Conservation (phyloP, 2,113 vertebrate genomes). For the Columba janthina region DNA sequence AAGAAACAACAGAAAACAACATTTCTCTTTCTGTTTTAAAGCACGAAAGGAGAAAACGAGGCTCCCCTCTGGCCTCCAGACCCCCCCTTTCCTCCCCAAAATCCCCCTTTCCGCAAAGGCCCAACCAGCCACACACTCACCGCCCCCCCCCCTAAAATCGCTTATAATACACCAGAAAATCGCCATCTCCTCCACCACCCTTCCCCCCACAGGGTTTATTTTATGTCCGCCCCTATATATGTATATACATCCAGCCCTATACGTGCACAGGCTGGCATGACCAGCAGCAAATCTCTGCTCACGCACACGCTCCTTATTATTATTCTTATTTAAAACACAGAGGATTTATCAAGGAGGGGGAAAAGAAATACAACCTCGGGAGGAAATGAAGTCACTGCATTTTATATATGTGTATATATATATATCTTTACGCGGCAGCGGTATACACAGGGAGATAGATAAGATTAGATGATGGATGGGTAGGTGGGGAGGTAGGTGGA, state of each 20-base stretch:
- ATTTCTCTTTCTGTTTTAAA: no score
- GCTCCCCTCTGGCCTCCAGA: not conserved
- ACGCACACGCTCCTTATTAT: not conserved
- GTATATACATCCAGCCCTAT: not conserved
- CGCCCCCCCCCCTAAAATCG: not conserved
- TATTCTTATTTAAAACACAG: no score
- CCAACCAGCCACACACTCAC: not conserved
- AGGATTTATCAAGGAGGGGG: not conserved
- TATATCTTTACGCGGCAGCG: not conserved
- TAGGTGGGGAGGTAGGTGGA: not conserved
- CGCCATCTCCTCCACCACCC: not conserved
- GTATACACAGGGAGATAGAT: not conserved
- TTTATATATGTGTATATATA: not conserved
- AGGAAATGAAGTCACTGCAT: not conserved
- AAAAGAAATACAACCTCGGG: not conserved
- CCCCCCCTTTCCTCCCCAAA: no score
- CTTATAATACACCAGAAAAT: not conserved
- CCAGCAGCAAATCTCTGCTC: not conserved
- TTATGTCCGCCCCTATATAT: not conserved
- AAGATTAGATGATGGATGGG: constrained; percentile 29
- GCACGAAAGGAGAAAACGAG: not conserved
- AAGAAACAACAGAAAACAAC: not conserved
- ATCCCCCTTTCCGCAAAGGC: not conserved
- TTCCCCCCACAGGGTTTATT: not conserved
- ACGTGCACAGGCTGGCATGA: not conserved